These are phyloP conservation scores for Clivina fossor DNA, from an alignment of 2,888 invertebrate genomes.

Conservation along the genomic window DNA sequence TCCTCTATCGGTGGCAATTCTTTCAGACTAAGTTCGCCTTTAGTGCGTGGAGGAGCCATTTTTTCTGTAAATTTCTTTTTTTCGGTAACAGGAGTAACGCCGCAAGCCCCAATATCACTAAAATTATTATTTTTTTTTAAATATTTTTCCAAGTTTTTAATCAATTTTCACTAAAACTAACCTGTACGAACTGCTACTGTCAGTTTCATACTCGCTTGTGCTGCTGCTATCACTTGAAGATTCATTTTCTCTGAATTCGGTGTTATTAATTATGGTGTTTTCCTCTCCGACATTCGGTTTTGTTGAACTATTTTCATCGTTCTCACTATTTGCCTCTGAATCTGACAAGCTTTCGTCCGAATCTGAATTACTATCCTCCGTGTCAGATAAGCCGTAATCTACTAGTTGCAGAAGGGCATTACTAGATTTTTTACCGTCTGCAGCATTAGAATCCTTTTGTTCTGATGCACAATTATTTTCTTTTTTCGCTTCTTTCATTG, in stretches of 20 bases:
- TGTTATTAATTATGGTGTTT: neutral
- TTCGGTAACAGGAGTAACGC: conserved; percentile 25
- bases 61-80: conserved; percentile 14
- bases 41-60: conserved; percentile 39
- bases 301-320: neutral
- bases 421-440: neutral
- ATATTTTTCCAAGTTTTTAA: neutral
- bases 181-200: conserved; percentile 28
- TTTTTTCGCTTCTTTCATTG: conserved; percentile 7
- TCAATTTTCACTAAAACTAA: conserved; percentile 4
- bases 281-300: conserved; percentile 9
- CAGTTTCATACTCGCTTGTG: conserved; percentile 22
- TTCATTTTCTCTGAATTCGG: conserved; percentile 19
- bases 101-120: conserved; percentile 30
- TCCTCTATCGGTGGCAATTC: conserved; percentile 83
- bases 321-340: conserved; percentile 1
- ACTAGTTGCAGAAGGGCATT: conserved; percentile 19
- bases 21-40: conserved; percentile 64
- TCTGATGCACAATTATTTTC: conserved; percentile 2
- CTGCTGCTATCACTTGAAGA: conserved; percentile 28
- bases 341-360: conserved; percentile 17
- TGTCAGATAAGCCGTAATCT: conserved; percentile 24
- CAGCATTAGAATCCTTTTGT: conserved; percentile 4
- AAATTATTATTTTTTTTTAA: neutral
- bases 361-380: conserved; percentile 26